Evolutionary conservation across 2,113 vertebrate genomes (phyloP), one percentile per base, ranked within the genome.

Genomic region (Arothron firmamentum): DNA sequence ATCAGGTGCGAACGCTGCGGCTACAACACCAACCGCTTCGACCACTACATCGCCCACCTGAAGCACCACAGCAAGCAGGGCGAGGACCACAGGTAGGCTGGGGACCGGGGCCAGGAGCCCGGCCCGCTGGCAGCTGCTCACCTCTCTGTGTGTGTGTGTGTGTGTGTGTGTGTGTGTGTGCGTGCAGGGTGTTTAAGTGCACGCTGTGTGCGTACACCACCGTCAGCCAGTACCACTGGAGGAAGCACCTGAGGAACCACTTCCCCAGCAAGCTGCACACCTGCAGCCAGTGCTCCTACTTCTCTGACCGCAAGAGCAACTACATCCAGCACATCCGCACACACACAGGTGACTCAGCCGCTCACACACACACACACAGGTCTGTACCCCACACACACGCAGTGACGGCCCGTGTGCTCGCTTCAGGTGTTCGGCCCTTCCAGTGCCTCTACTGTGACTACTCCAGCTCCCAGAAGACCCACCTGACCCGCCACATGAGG

Each of bases 381-480:
- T n/a, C 17, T 6, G 10, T 23, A 23, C 21, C 21, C 21, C 43
- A 28, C 57, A 19, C 42, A 46, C 50, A 43, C 59, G 45, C 10
- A 46, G 23, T 10, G 14, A 25, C 19, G 5, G 1, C 9, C 1
- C 25, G 47, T 13, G 11, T 63, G 13, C 72, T 4, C 87, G 66
- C 72, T 75, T 2, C 88, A 99, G 97, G 97, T 72, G 95, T 98
- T 41, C 93, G 96, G 38, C 97, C 97, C 0, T 99, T 98, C 81
- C 94, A 91, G 14, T 99, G 97, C 86, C 84, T 92, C 0, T 94
- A 96, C 88, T 99, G 96, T 70, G 92, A 94, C 67, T 99, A 99
- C 19, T 98, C 96, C 71, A 99, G 97, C 72, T 98, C 97, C 23
- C 97, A 99, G 92, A 99, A 99, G 90, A 99, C 97, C 7, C 97